phyloP scores from a whole-genome alignment of 2,797 vertebrate genomes.

The Poeciliopsis gracilis region DNA sequence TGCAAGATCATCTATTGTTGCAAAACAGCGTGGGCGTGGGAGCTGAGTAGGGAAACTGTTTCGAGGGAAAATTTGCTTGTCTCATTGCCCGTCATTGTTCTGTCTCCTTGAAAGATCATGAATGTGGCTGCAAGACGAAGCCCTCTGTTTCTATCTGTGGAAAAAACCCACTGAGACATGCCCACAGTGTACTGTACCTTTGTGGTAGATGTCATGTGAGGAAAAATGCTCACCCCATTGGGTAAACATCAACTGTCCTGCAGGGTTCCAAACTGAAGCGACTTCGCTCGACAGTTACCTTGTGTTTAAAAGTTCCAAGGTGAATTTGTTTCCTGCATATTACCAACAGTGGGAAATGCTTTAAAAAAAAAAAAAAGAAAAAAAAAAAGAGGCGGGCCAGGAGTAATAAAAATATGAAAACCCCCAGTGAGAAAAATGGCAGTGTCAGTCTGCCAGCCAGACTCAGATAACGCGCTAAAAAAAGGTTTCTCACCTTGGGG shows the following conservation, averaged over 20 bases:
- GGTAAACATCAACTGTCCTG: conserved; percentile 63
- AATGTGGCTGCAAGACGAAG: conserved; percentile 70
- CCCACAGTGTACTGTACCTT: conserved; percentile 54
- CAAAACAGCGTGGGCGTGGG: conserved; percentile 59
- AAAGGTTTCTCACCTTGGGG: conserved; percentile 88
- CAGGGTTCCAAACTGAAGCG: conserved; percentile 48
- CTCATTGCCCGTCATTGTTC: conserved; percentile 77
- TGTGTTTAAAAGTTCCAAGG: conserved; percentile 67
- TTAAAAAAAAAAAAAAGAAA: conserved; percentile 13
- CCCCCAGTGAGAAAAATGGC: conserved; percentile 64
- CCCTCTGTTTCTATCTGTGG: conserved; percentile 52
- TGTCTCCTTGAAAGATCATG: conserved; percentile 66
- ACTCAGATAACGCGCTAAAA: conserved; percentile 58
- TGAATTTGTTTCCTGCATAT: conserved; percentile 59
- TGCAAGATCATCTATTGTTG: conserved; percentile 51
- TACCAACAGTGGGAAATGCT: conserved; percentile 41
- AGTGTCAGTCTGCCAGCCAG: conserved; percentile 47
- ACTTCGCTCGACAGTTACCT: conserved; percentile 26
- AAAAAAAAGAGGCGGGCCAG: conserved; percentile 7
- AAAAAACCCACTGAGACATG: conserved; percentile 53
- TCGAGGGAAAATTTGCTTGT: conserved; percentile 73
- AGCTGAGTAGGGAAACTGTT: conserved; percentile 53
- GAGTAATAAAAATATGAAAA: conserved; percentile 29
- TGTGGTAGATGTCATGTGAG: conserved; percentile 46
- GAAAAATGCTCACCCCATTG: conserved; percentile 66